phyloP scores from a whole-genome alignment of 2,113 vertebrate species.

The Ptilorrhoa leucosticta region DNA sequence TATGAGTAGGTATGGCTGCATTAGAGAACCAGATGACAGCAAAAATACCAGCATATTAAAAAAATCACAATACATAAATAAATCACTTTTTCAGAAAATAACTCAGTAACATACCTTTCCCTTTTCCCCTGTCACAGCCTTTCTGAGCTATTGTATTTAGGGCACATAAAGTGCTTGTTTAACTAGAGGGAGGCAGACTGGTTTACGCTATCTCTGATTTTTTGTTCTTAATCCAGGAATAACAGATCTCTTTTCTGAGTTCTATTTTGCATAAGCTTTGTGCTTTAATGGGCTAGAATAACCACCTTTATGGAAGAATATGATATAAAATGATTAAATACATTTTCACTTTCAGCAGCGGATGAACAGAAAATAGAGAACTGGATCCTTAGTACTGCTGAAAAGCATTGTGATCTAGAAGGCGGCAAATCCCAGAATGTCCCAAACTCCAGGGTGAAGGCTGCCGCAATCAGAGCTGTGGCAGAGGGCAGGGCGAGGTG shows the following conservation, averaged over 20 bases:
- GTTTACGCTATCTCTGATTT: not conserved
- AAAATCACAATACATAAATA: not conserved
- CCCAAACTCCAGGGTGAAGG: not conserved
- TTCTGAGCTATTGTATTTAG: not conserved
- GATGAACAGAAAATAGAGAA: not conserved
- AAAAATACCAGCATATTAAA: not conserved
- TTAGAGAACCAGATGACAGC: not conserved
- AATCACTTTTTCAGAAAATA: not conserved
- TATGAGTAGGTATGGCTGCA: not conserved
- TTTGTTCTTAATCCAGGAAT: not conserved
- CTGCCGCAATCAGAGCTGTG: not conserved
- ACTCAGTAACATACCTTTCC: not conserved
- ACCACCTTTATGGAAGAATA: not conserved
- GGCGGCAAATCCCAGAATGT: not conserved
- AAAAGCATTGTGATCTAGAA: not conserved
- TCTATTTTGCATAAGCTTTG: not conserved
- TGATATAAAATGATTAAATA: not conserved
- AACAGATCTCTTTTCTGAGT: not conserved
- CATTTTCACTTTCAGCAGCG: not conserved
- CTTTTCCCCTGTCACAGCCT: not conserved
- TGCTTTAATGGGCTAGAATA: not conserved
- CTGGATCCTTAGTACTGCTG: not conserved
- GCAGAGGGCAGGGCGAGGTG: not conserved
- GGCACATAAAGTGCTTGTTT: not conserved
- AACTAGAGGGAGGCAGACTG: not conserved